These are phyloP conservation scores for Rhea americana DNA, from an alignment of 2,113 vertebrate species.

Conservation along the genomic window DNA sequence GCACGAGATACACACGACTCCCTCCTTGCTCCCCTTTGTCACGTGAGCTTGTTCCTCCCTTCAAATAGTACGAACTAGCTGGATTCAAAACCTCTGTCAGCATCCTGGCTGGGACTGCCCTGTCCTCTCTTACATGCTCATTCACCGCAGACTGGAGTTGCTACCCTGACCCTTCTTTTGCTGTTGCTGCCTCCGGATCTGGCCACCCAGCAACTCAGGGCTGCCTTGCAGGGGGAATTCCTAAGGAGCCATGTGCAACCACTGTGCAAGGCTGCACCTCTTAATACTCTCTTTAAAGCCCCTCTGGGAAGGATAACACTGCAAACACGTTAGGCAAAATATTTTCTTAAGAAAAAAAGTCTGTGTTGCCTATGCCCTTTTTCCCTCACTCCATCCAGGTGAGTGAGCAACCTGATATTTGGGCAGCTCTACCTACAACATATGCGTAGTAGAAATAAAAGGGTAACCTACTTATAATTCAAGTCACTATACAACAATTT, in stretches of 20 bases:
- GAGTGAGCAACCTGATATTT: not conserved
- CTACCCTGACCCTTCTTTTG: not conserved
- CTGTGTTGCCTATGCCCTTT: not conserved
- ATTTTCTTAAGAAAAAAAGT: not conserved
- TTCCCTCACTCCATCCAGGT: not conserved
- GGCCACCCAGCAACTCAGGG: not conserved
- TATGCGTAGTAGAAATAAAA: not conserved
- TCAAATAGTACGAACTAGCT: no score
- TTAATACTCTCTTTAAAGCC: not conserved
- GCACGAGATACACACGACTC: rapidly evolving
- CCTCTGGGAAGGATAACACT: not conserved
- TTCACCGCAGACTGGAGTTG: not conserved
- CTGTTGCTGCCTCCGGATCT: not conserved
- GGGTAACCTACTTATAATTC: conserved; percentile 7
- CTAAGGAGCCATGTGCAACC: rapidly evolving
- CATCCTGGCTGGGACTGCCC: rapidly evolving
- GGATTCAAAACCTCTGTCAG: not conserved
- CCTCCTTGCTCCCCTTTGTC: not conserved
- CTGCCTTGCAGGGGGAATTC: rapidly evolving
- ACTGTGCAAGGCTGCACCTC: not conserved
- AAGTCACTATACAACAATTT: not conserved
- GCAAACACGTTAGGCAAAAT: not conserved
- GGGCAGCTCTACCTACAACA: not conserved
- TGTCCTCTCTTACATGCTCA: rapidly evolving
- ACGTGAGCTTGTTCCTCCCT: not conserved